phyloP scores from a whole-genome alignment of 2,113 vertebrate species.

The Nothobranchius furzeri region DNA sequence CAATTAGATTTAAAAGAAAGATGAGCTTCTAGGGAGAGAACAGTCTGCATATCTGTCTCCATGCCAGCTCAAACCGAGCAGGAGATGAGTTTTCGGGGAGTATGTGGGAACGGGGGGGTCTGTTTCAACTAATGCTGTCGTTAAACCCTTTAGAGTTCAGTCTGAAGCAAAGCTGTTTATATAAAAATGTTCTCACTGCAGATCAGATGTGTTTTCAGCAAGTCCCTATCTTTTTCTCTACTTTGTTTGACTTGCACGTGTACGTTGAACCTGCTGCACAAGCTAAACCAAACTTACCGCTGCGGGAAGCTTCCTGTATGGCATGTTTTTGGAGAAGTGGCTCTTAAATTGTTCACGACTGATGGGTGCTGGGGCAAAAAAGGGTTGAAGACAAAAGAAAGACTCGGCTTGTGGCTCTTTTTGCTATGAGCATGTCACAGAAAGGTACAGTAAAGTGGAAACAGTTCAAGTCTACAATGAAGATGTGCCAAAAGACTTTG shows the following conservation, averaged over 20 bases:
- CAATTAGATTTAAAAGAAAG: conserved; percentile 68
- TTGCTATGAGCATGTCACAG: too few relatives aligned
- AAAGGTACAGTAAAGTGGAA: too few relatives aligned
- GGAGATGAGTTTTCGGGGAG: not conserved
- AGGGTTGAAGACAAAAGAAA: too few relatives aligned
- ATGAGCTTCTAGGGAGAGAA: conserved; percentile 57
- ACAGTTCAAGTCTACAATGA: too few relatives aligned
- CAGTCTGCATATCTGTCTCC: conserved; percentile 57
- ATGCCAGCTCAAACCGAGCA: conserved; percentile 61
- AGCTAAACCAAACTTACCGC: conserved; percentile 11
- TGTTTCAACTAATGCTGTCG: conserved; percentile 33
- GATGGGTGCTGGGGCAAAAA: too few relatives aligned
- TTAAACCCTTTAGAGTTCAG: conserved; percentile 59
- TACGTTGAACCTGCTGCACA: not conserved
- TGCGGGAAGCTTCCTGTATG: too few relatives aligned
- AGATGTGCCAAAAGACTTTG: too few relatives aligned
- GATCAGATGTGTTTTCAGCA: conserved; percentile 1
- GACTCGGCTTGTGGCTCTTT: too few relatives aligned
- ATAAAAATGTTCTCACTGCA: conserved; percentile 18
- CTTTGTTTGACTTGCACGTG: conserved; percentile 23
- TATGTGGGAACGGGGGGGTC: not conserved
- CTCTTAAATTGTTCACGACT: too few relatives aligned
- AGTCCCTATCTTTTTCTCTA: conserved; percentile 4
- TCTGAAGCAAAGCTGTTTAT: conserved; percentile 50
- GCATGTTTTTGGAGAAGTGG: too few relatives aligned